Conservation (phyloP, 2,113 vertebrate genomes). For the Cynopterus brachyotis region DNA sequence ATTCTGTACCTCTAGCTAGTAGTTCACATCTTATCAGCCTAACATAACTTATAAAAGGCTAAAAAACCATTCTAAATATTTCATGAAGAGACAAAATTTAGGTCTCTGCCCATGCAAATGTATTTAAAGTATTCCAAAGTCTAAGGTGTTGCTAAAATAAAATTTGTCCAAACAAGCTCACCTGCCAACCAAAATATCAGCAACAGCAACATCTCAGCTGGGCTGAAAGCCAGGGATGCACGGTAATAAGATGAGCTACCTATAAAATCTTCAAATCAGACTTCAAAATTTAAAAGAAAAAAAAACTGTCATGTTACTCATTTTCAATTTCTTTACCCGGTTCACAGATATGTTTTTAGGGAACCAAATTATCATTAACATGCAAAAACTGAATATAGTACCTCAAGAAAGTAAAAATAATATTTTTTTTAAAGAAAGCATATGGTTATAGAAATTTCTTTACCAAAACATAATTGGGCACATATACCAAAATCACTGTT, state of each 20-base stretch:
- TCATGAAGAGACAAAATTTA: background rate
- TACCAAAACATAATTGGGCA: conserved; percentile 10
- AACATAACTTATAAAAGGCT: background rate
- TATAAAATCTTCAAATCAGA: background rate
- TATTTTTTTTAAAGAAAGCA: background rate
- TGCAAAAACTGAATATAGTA: conserved; percentile 18
- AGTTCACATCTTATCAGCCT: conserved; percentile 12
- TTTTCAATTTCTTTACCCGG: conserved; percentile 13
- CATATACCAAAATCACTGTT: background rate
- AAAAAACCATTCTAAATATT: conserved; percentile 42
- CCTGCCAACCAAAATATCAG: conserved; percentile 37
- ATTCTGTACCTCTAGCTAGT: background rate
- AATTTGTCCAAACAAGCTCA: background rate
- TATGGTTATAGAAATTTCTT: background rate
- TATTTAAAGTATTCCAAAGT: conserved; percentile 46
- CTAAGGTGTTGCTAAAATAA: conserved; percentile 45
- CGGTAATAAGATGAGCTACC: background rate
- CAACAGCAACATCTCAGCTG: background rate
- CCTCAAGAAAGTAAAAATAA: conserved; percentile 25
- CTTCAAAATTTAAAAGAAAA: conserved; percentile 11
- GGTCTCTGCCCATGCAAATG: background rate
- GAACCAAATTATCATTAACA: conserved; percentile 39
- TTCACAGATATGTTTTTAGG: background rate
- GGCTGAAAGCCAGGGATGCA: background rate
- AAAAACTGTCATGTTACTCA: background rate